These are phyloP conservation scores for Coenonympha glycerion DNA, from an alignment of 2,888 invertebrate genomes.

Conservation along the genomic window DNA sequence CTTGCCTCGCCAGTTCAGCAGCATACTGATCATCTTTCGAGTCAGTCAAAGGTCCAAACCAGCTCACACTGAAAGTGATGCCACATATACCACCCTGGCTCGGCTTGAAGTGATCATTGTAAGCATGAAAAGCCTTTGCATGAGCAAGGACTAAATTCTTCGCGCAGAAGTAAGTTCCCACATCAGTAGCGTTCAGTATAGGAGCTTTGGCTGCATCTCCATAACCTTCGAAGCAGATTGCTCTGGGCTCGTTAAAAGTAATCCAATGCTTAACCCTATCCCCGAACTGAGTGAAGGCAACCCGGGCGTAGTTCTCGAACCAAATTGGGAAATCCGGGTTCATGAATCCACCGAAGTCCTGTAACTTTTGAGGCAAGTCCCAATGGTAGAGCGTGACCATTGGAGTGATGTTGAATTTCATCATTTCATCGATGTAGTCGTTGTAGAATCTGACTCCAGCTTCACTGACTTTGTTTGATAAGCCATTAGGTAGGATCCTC, in stretches of 20 bases:
- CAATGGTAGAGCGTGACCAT: constrained; percentile 75
- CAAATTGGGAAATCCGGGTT: constrained; percentile 60
- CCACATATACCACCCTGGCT: constrained; percentile 40
- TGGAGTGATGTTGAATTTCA: constrained; percentile 77
- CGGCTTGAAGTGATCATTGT: constrained; percentile 48
- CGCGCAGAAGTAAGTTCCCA: constrained; percentile 69
- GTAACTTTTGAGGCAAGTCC: constrained; percentile 72
- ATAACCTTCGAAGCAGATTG: constrained; percentile 62
- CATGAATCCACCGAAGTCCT: constrained; percentile 72
- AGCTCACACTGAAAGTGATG: constrained; percentile 38
- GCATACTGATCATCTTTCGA: constrained; percentile 47
- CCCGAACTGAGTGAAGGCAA: constrained; percentile 59
- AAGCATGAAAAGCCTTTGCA: constrained; percentile 58
- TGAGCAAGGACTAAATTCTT: constrained; percentile 73
- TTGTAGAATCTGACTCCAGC: constrained; percentile 80
- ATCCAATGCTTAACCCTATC: constrained; percentile 74
- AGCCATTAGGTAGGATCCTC: constrained; percentile 76
- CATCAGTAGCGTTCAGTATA: constrained; percentile 51
- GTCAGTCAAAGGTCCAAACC: constrained; percentile 46
- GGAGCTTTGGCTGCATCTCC: constrained; percentile 47
- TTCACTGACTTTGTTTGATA: constrained; percentile 66
- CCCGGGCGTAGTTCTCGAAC: constrained; percentile 67
- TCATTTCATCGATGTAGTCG: constrained; percentile 77
- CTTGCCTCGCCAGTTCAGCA: constrained; percentile 39
- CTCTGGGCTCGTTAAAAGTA: constrained; percentile 76